Evolutionary conservation across 2,113 vertebrate genomes (phyloP).

Genomic region (Chaetodon auriga): DNA sequence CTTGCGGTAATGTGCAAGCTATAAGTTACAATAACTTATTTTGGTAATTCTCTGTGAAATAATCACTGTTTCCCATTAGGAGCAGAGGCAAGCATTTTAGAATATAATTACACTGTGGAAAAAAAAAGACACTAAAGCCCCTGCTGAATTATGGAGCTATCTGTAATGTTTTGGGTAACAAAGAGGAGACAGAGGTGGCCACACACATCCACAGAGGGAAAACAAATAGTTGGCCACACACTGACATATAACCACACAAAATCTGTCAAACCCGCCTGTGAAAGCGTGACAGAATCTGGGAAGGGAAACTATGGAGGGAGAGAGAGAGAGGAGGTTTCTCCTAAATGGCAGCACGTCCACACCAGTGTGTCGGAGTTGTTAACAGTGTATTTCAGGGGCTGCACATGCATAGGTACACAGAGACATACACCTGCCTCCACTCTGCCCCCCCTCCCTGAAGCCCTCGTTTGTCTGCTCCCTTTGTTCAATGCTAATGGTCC

Average conservation of each 20-base stretch:
- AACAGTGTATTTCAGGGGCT: neutral
- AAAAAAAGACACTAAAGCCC: neutral
- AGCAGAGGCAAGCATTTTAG: conserved; percentile 42
- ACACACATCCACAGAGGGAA: conserved; percentile 47
- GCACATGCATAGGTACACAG: conserved; percentile 31
- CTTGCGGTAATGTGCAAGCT: conserved; percentile 40
- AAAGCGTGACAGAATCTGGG: conserved; percentile 30
- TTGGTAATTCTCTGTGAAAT: conserved; percentile 48
- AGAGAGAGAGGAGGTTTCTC: neutral
- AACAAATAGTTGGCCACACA: conserved; percentile 56
- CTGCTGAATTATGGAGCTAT: conserved; percentile 20
- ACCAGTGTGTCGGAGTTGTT: conserved; percentile 18
- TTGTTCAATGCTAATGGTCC: conserved; percentile 64
- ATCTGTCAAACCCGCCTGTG: conserved; percentile 38
- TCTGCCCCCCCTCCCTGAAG: conserved; percentile 18
- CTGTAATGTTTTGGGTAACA: conserved; percentile 50
- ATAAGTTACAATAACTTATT: conserved; percentile 69
- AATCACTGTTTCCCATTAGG: conserved; percentile 53
- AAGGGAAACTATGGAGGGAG: neutral
- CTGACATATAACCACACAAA: conserved; percentile 39
- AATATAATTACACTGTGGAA: conserved; percentile 45
- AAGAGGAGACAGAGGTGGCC: conserved; percentile 32
- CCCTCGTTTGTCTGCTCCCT: conserved; percentile 44
- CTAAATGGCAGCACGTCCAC: neutral
- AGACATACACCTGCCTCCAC: conserved; percentile 67